These are phyloP conservation scores for Volucella bombylans DNA, from an alignment of 2,888 invertebrate genomes.

Conservation along the genomic window DNA sequence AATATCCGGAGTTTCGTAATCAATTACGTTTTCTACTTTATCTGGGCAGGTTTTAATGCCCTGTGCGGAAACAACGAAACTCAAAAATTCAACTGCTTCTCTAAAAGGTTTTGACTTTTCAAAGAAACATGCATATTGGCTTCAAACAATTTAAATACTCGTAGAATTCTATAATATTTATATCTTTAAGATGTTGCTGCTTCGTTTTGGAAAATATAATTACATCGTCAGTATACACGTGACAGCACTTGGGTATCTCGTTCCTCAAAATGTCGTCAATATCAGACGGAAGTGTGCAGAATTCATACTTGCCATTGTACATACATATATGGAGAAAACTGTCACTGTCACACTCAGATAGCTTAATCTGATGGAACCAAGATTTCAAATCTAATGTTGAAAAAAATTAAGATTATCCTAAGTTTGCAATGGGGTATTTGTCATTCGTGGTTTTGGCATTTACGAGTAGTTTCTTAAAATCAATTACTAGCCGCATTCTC, in stretches of 20 bases:
- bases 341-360: constrained; percentile 62
- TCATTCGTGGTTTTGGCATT: constrained; percentile 60
- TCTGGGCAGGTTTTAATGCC: too few species aligned
- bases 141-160: too few species aligned
- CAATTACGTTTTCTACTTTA: constrained; percentile 31
- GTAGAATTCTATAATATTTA: too few species aligned
- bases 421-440: constrained; percentile 64
- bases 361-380: constrained; percentile 63
- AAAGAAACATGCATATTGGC: too few species aligned
- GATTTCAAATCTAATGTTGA: constrained; percentile 68
- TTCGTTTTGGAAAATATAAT: constrained; percentile 50
- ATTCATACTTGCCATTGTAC: constrained; percentile 46
- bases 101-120: too few species aligned
- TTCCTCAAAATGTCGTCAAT: constrained; percentile 69
- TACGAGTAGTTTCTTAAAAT: constrained; percentile 65
- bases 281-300: constrained; percentile 42
- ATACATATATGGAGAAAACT: constrained; percentile 34
- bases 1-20: constrained; percentile 44
- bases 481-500: constrained; percentile 64
- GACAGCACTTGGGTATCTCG: constrained; percentile 62
- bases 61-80: too few species aligned
- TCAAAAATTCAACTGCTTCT: too few species aligned
- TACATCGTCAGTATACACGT: constrained; percentile 68
- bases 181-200: too few species aligned
- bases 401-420: constrained; percentile 55